Percentiles rank a stretch among this genome's conserved stretches.
Evolutionary conservation across 2,113 vertebrate genomes (phyloP).

Genomic region (Aspidoscelis tigris): DNA sequence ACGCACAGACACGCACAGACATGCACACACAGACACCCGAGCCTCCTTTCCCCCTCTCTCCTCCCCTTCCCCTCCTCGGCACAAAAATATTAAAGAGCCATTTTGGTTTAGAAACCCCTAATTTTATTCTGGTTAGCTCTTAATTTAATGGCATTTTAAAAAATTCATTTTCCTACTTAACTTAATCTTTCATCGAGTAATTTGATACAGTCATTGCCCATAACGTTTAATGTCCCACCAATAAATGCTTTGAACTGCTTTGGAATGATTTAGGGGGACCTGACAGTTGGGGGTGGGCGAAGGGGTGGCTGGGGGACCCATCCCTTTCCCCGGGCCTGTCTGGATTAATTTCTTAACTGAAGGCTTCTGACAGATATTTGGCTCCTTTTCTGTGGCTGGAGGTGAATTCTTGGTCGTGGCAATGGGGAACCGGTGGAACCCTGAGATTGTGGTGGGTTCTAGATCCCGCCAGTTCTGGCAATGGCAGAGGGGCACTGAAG

Average conservation of each 20-base stretch:
- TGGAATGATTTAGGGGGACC: constrained; percentile 67
- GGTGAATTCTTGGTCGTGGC: too few species aligned
- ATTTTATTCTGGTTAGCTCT: constrained; percentile 72
- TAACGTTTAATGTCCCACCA: constrained; percentile 72
- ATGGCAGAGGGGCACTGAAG: not conserved
- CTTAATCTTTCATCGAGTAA: constrained; percentile 71
- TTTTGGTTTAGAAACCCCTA: constrained; percentile 67
- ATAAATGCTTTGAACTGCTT: constrained; percentile 64
- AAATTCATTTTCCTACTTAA: constrained; percentile 69
- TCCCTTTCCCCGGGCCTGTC: constrained; percentile 6
- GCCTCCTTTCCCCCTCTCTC: not conserved
- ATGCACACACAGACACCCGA: too few species aligned
- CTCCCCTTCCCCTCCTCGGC: not conserved
- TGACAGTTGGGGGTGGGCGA: constrained; percentile 5
- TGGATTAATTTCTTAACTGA: not conserved
- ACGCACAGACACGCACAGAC: too few species aligned
- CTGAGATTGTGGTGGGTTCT: not conserved
- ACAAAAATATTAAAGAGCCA: constrained; percentile 69
- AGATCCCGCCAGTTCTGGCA: not conserved
- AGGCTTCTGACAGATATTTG: not conserved
- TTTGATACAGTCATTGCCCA: constrained; percentile 70
- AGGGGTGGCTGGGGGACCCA: constrained; percentile 8
- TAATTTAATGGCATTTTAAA: constrained; percentile 68
- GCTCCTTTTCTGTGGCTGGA: too few species aligned
- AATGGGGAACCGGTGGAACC: too few species aligned